These are phyloP conservation scores for Chrysopa pallens DNA, from an alignment of 1,140 invertebrate genomes.

Conservation along the genomic window DNA sequence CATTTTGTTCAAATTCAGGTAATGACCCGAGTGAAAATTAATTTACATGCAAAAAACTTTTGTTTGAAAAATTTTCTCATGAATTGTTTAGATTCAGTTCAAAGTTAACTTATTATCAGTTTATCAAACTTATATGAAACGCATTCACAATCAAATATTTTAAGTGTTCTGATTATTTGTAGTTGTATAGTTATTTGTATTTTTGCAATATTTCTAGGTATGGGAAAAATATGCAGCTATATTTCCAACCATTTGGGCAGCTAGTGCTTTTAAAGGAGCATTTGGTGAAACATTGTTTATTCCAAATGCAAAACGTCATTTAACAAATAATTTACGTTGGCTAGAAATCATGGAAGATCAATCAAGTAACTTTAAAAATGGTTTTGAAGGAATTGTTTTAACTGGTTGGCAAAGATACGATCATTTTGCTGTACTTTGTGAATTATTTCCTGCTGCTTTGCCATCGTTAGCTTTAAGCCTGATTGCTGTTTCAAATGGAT, in stretches of 20 bases:
- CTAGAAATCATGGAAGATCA: constrained; percentile 40
- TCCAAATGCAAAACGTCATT: constrained; percentile 43
- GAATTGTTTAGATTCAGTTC: neutral
- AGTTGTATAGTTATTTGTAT: no score
- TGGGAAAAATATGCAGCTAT: constrained; percentile 68
- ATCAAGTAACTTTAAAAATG: constrained; percentile 26
- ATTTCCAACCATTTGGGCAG: constrained; percentile 84
- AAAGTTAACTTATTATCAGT: no score
- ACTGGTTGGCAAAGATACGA: constrained; percentile 78
- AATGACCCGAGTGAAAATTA: constrained; percentile 59
- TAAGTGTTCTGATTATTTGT: no score
- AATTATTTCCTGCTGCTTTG: constrained; percentile 68
- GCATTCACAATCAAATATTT: no score
- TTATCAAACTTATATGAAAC: no score
- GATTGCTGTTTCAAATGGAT: constrained; percentile 36
- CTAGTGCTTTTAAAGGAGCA: constrained; percentile 80
- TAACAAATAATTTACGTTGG: constrained; percentile 56
- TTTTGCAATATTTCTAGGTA: no score
- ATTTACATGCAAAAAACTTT: neutral
- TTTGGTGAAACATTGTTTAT: constrained; percentile 60
- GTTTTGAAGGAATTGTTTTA: constrained; percentile 44
- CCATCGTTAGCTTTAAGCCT: constrained; percentile 53
- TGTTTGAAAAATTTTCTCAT: no score
- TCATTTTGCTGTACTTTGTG: constrained; percentile 84
- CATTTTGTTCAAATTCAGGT: constrained; percentile 24